These are phyloP conservation scores for Amblyjoppa fuscipennis DNA, from an alignment of 2,888 invertebrate genomes.

Conservation along the genomic window DNA sequence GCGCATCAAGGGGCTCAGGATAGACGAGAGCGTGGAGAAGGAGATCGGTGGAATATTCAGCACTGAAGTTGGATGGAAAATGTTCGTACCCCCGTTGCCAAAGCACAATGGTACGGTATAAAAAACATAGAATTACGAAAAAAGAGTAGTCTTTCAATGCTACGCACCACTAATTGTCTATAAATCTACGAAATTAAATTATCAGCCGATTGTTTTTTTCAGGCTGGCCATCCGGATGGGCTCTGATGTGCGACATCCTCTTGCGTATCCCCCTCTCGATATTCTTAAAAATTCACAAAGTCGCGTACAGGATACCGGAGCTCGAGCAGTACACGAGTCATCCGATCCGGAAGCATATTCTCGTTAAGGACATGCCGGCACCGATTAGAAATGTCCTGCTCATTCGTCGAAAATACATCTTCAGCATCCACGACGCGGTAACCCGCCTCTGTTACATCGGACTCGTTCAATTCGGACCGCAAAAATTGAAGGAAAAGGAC, in stretches of 20 bases:
- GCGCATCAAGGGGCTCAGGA: constrained; percentile 76
- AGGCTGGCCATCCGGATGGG: constrained; percentile 89
- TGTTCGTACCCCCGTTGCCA: constrained; percentile 90
- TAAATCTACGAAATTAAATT: not conserved
- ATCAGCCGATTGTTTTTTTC: constrained; percentile 62
- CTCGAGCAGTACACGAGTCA: constrained; percentile 88
- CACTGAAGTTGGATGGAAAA: constrained; percentile 89
- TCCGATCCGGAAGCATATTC: constrained; percentile 89
- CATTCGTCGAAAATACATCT: constrained; percentile 87
- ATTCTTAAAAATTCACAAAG: constrained; percentile 89
- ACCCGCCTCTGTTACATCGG: constrained; percentile 89
- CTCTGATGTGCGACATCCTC: constrained; percentile 89
- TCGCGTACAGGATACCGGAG: constrained; percentile 87
- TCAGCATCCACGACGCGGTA: constrained; percentile 87
- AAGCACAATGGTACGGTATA: constrained; percentile 84
- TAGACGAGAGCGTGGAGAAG: constrained; percentile 83
- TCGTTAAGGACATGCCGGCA: constrained; percentile 88
- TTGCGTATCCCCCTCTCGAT: constrained; percentile 90
- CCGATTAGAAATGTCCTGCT: constrained; percentile 86
- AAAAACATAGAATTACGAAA: constrained; percentile 9
- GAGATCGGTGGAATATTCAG: constrained; percentile 86
- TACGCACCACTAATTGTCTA: too few relatives aligned
- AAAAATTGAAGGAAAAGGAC: constrained; percentile 89
- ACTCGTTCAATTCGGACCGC: constrained; percentile 89
- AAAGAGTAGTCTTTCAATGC: constrained; percentile 4